phyloP scores from a whole-genome alignment of 2,888 invertebrate species.

The Parnassius mnemosyne region DNA sequence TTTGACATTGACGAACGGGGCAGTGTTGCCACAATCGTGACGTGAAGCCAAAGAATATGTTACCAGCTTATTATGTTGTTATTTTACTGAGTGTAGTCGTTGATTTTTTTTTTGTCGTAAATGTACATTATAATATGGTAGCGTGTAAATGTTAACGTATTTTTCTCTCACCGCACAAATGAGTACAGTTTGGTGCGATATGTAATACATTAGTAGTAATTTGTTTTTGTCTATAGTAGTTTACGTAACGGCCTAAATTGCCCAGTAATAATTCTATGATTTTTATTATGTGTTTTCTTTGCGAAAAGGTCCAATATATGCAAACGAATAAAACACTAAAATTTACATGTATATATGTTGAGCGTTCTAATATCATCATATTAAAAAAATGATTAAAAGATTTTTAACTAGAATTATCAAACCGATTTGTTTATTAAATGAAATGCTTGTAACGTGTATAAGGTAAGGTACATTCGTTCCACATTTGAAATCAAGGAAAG shows the following conservation, averaged over 20 bases:
- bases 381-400: too few relatives aligned
- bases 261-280: constrained; percentile 16
- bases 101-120: background rate
- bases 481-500: too few relatives aligned
- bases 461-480: too few relatives aligned
- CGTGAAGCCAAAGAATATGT: constrained; percentile 50
- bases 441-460: too few relatives aligned
- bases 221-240: constrained; percentile 21
- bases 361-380: too few relatives aligned
- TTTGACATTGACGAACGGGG: constrained; percentile 7
- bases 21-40: constrained; percentile 26
- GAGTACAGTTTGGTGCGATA: constrained; percentile 37
- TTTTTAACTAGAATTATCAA: too few relatives aligned
- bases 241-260: constrained; percentile 31
- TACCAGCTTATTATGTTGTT: constrained; percentile 43
- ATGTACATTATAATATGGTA: constrained; percentile 27
- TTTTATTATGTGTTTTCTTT: background rate
- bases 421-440: too few relatives aligned
- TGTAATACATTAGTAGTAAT: constrained; percentile 31
- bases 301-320: constrained; percentile 11
- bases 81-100: constrained; percentile 9
- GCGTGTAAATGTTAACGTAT: constrained; percentile 18
- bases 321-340: constrained; percentile 2
- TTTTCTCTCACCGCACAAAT: constrained; percentile 41
- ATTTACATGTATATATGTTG: too few relatives aligned